These are phyloP conservation scores for Camponotus pennsylvanicus DNA, from an alignment of 1,140 invertebrate species.

Conservation along the genomic window DNA sequence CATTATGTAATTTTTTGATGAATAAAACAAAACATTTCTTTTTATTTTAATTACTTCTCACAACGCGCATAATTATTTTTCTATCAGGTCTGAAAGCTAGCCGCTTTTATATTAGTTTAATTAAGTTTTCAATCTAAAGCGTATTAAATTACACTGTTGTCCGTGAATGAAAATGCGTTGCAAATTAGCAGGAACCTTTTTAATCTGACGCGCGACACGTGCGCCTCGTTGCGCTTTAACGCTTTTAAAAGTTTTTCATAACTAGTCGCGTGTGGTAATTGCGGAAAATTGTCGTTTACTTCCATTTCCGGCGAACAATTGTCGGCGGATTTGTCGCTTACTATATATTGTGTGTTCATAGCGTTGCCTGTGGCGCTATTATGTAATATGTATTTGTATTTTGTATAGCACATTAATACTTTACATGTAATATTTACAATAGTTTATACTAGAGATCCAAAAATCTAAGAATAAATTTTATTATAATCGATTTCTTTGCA, in stretches of 20 bases:
- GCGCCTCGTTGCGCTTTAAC: not conserved
- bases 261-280: not conserved
- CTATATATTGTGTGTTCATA: not conserved
- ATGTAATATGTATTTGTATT: too few species aligned
- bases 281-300: slow-evolving; percentile 14
- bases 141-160: not conserved
- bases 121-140: not conserved
- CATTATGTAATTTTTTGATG: not conserved
- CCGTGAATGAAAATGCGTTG: not conserved
- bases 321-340: slow-evolving; percentile 14
- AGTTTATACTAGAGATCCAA: too few species aligned
- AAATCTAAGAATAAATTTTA: too few species aligned
- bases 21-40: slow-evolving; percentile 16
- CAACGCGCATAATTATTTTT: not conserved
- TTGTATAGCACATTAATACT: too few species aligned
- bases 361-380: too few species aligned
- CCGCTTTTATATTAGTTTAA: not conserved
- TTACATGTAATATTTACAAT: too few species aligned
- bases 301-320: slow-evolving; percentile 17
- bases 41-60: not conserved
- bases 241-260: slow-evolving; percentile 2
- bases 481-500: too few species aligned
- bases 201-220: not conserved
- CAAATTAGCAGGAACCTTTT: not conserved
- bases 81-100: not conserved